Evolutionary conservation across 2,888 invertebrate genomes (phyloP), one percentile per base, ranked within the genome.

Genomic region (Caenorhabditis drosophilae): DNA sequence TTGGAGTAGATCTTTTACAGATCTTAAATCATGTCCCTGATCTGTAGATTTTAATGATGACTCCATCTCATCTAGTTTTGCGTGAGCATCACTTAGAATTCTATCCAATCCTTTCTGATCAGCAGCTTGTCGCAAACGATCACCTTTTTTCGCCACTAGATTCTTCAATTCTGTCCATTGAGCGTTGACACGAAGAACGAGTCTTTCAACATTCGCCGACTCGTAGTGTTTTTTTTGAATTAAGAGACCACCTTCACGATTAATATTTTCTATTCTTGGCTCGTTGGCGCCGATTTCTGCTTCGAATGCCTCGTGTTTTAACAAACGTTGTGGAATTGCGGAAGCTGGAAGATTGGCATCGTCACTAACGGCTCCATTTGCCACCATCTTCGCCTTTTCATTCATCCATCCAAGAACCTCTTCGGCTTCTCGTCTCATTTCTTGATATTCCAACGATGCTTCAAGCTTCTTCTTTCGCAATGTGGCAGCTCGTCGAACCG

Each of bases 371-470:
- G n/a, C n/a, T 45, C 55, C 72, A 52, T 38, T 67, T 4, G 64
- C 60, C 18, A 51, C 56, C 0, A 92, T 91, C 83, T 90, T 90
- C 50, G 90, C 89, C 85, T 97, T 97, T 81, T 95, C 95, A 23
- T 89, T 88, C 58, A 97, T 89, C 96, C 96, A 97, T 1, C 89
- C 88, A 46, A 70, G 62, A 60, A 87, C 85, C 82, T 97, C 96
- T 66, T 92, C 91, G 0, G 92, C 92, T 81, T 95, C 92, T 0
- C 94, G 91, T 25, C 91, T 89, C 84, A 96, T 95, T 86, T 93
- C 90, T 84, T 95, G 95, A 84, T 91, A 94, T 49, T 91, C 91
- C 75, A 91, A 89, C 0, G 93, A 91, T 2, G 91, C 92, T 54
- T 90, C 89, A 22, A 97, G 85, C 22, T 89, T 89, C 45, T 90